Evolutionary conservation across 2,888 invertebrate species (phyloP), one percentile per base, ranked within the genome.

Genomic region (Leptopilina drosophilae): DNA sequence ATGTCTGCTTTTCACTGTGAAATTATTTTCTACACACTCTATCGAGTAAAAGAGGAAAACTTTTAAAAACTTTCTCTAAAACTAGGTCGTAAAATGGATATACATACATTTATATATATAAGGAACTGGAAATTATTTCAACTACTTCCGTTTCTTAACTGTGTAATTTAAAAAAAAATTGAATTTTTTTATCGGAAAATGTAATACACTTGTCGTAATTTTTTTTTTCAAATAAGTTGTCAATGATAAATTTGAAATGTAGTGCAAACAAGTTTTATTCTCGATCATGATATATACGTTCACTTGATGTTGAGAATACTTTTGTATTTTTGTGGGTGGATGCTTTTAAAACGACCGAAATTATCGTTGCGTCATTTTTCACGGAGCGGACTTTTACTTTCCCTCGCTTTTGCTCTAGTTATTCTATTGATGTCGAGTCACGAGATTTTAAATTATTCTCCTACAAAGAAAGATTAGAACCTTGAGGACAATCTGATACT

Each of bases 361-460:
- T 62, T 62, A 62, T 15, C 20, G 20, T 62, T 62, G 20, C 62
- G 62, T 62, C 20, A 62, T 14, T 59, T 56, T 46, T 11, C 2
- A 59, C 59, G 59, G 6, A 20, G 49, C 62, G 62, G 62, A 9
- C 62, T 62, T 62, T 66, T 49, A 67, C 73, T 73, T 73, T 73
- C 73, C 53, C 73, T 62, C 26, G 11, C 49, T 14, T 59, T 59
- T 62, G 73, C 73, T 56, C 73, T 56, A 56, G 73, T 56, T 73
- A 73, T 53, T n/a, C 14, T 53, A 73, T 73, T 73, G 56, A 33
- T 33, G 56, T 73, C 53, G 53, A 69, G n/a, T 33, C 33, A n/a
- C 9, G n/a, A 7, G n/a, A 53, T 5, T 73, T 73, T 4, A 26
- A 73, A 73, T 12, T n/a, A n/a, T 73, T 56, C 56, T 33, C 26